Percentiles rank a stretch among this genome's conserved stretches.
Conservation (phyloP, 2,797 vertebrate species). For the Crocodylus rhombifer region DNA sequence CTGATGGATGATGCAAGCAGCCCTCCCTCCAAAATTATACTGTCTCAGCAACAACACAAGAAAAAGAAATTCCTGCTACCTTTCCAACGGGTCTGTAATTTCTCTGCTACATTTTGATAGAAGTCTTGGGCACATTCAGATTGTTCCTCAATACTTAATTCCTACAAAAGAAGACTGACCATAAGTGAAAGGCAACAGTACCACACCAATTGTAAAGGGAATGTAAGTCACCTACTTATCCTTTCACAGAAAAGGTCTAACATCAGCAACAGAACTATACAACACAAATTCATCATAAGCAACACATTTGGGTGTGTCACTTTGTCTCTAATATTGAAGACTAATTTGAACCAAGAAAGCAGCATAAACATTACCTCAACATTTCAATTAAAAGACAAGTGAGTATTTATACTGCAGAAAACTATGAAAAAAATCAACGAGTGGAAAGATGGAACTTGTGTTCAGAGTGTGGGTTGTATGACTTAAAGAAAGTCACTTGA, state of each 20-base stretch:
- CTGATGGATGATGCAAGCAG: background rate
- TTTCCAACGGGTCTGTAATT: slow-evolving; percentile 92
- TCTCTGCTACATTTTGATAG: slow-evolving; percentile 94
- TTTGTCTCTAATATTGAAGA: too few relatives aligned
- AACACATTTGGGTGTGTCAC: too few relatives aligned
- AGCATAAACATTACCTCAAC: background rate
- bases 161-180: slow-evolving; percentile 79
- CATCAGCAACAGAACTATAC: slow-evolving; percentile 44
- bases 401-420: background rate
- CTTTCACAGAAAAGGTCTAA: background rate
- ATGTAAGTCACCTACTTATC: background rate
- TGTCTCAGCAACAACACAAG: background rate
- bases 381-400: background rate
- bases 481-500: background rate
- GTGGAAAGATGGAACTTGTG: background rate
- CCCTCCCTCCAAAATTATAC: background rate
- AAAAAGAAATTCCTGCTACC: slow-evolving; percentile 77
- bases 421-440: background rate
- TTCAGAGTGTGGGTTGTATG: background rate
- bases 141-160: slow-evolving; percentile 92
- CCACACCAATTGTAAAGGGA: background rate
- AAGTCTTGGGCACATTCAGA: slow-evolving; percentile 97
- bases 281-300: slow-evolving; percentile 29
- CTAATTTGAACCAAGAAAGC: background rate
- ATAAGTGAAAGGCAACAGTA: background rate